Percentiles rank a stretch among this genome's conserved stretches.
Evolutionary conservation across 2,113 vertebrate species (phyloP).

Genomic region (Oceanites oceanicus): DNA sequence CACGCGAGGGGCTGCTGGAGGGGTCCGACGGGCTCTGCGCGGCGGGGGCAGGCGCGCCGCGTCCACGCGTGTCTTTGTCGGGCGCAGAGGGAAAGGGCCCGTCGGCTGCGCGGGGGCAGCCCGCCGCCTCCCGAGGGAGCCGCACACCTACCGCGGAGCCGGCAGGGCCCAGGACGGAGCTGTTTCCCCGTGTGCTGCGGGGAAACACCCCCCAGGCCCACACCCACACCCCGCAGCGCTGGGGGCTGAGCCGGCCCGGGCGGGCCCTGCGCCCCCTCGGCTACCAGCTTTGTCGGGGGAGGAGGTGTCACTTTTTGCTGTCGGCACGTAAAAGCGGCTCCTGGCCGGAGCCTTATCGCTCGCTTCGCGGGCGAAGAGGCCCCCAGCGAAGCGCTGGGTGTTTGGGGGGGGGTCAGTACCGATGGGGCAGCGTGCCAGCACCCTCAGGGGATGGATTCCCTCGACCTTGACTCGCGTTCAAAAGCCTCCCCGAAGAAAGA

Average conservation of each 20-base stretch:
- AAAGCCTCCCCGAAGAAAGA: background rate
- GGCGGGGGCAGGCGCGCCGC: background rate
- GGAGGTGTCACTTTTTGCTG: background rate
- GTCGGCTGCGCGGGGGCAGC: background rate
- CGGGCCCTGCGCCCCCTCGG: too few relatives aligned
- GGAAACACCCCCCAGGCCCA: fast-evolving
- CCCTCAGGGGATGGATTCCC: background rate
- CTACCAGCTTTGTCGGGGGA: background rate
- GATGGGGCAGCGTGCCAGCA: background rate
- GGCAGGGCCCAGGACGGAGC: background rate
- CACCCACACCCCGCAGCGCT: background rate
- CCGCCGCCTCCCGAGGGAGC: background rate
- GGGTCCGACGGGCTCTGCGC: background rate
- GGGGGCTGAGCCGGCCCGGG: background rate
- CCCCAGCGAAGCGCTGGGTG: background rate
- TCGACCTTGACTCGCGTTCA: background rate
- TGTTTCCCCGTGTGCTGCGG: background rate
- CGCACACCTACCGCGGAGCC: background rate
- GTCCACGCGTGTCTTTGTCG: background rate
- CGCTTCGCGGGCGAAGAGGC: background rate
- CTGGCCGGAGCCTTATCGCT: too few relatives aligned
- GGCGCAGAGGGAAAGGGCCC: too few relatives aligned
- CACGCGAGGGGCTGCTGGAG: background rate
- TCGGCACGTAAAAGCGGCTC: background rate
- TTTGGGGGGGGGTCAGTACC: too few relatives aligned